Evolutionary conservation across 1,140 invertebrate genomes (phyloP).

Genomic region (Drosophila dunni): DNA sequence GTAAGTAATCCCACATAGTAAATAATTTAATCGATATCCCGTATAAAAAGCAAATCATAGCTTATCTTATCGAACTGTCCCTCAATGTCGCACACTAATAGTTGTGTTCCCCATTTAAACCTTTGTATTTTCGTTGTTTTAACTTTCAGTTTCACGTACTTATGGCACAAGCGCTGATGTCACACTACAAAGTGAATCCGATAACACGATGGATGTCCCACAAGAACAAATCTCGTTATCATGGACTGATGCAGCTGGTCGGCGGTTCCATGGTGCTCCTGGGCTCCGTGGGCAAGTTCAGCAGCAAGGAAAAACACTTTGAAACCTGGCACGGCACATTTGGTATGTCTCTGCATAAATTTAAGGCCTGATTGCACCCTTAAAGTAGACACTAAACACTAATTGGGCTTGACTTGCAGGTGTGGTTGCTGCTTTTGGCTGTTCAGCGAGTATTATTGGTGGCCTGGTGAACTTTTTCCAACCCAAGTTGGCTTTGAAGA

Average conservation of each 20-base stretch:
- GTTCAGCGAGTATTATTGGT: conserved; percentile 69
- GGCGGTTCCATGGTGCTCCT: conserved; percentile 72
- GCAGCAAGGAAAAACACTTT: conserved; percentile 69
- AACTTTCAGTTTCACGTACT: conserved; percentile 69
- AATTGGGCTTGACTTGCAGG: conserved; percentile 48
- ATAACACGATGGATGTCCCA: conserved; percentile 74
- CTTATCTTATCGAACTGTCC: conserved; percentile 8
- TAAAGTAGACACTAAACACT: background rate
- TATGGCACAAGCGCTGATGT: conserved; percentile 77
- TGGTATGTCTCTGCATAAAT: conserved; percentile 54
- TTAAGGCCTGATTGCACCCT: background rate
- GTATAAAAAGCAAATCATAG: conserved; percentile 6
- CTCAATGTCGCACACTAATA: background rate
- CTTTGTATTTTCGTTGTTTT: conserved; percentile 1
- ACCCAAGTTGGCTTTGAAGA: conserved; percentile 66
- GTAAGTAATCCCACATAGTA: conserved; percentile 49
- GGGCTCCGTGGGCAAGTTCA: conserved; percentile 68
- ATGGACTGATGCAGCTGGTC: conserved; percentile 71
- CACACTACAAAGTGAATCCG: conserved; percentile 75
- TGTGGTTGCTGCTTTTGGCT: conserved; percentile 59
- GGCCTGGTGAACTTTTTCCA: conserved; percentile 74
- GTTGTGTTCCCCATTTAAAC: conserved; percentile 22
- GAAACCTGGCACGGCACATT: conserved; percentile 75
- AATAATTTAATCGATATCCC: background rate
- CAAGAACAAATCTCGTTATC: conserved; percentile 76